These are phyloP conservation scores for Anser brachyrhynchus DNA, from an alignment of 2,113 vertebrate species.

Conservation along the genomic window DNA sequence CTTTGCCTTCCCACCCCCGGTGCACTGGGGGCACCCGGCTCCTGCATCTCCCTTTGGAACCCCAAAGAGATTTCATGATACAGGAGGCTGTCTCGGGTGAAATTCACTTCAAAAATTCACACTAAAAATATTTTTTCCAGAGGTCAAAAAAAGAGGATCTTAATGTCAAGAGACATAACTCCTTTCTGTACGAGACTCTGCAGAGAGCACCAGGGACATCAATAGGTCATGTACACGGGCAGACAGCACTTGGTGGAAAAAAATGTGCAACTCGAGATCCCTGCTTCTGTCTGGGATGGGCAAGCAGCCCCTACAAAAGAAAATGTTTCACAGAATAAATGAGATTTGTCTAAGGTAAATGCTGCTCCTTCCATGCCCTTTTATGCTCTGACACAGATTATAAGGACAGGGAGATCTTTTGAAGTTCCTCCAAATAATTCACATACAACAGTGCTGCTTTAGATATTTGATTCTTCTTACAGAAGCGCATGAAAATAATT, in stretches of 20 bases:
- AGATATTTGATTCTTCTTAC: not conserved
- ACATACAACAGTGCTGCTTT: not conserved
- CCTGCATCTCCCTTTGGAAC: not conserved
- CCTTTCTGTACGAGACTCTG: not conserved
- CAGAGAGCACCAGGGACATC: not conserved
- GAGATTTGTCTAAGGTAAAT: not conserved
- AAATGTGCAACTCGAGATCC: not conserved
- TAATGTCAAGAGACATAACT: not conserved
- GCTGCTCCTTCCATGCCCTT: not conserved
- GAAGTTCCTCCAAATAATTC: not conserved
- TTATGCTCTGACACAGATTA: not conserved
- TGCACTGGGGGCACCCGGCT: not conserved
- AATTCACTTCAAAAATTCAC: not conserved
- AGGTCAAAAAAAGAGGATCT: not conserved
- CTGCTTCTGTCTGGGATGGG: not conserved
- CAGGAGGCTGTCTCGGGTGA: not conserved
- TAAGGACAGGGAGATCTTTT: not conserved
- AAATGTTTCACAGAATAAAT: not conserved
- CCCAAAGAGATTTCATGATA: not conserved
- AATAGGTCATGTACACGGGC: not conserved
- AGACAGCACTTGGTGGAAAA: not conserved
- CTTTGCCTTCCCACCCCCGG: not conserved
- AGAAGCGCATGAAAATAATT: not conserved
- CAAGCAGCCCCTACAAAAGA: not conserved
- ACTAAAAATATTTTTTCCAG: not conserved